Percentiles rank a stretch among this genome's conserved stretches.
phyloP scores from a whole-genome alignment of 2,888 invertebrate species.

The Caenorhabditis zanzibari region DNA sequence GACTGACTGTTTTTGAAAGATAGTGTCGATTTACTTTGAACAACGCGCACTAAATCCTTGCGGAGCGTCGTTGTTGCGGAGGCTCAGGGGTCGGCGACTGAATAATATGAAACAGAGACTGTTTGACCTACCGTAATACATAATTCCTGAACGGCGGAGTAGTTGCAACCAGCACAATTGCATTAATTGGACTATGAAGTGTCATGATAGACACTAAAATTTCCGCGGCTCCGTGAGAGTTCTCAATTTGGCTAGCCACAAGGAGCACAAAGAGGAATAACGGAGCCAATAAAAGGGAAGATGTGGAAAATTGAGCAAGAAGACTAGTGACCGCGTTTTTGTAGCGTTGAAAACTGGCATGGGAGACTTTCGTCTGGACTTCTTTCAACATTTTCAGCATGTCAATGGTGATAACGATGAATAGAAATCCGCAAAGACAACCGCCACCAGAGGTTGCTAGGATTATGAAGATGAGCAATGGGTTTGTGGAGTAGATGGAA shows the following conservation, averaged over 20 bases:
- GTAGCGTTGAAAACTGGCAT: conserved; percentile 7
- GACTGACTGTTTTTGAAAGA: no score
- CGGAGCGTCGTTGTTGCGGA: no score
- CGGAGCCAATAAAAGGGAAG: conserved; percentile 13
- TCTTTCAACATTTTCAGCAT: conserved; percentile 20
- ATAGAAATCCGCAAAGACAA: not conserved
- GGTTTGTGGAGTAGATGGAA: conserved; percentile 20
- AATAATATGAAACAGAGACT: no score
- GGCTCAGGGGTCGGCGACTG: no score
- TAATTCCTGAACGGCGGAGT: conserved; percentile 10
- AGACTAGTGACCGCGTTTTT: conserved; percentile 22
- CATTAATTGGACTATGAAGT: conserved; percentile 7
- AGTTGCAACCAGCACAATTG: conserved; percentile 3
- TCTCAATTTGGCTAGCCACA: conserved; percentile 5
- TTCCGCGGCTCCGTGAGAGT: conserved; percentile 4
- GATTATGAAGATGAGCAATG: not conserved
- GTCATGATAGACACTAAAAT: not conserved
- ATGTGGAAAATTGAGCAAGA: conserved; percentile 31
- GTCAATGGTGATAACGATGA: conserved; percentile 16
- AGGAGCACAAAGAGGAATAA: not conserved
- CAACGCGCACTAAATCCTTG: no score
- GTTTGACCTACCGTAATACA: not conserved
- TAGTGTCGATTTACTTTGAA: no score
- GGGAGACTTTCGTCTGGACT: conserved; percentile 19
- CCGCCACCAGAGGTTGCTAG: not conserved